phyloP scores from a whole-genome alignment of 2,888 invertebrate genomes.

The Polymixis lichenea region DNA sequence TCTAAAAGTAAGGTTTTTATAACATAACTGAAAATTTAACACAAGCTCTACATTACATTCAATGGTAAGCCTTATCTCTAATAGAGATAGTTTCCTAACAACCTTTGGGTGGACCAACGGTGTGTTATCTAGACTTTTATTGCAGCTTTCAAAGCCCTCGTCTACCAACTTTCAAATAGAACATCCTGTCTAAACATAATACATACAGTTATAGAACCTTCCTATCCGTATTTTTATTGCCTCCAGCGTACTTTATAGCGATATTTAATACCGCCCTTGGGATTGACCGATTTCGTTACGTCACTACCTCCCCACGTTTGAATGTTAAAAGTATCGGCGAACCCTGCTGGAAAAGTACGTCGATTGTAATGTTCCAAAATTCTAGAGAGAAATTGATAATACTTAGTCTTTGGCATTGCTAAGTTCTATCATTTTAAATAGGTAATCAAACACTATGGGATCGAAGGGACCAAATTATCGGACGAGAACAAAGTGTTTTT shows the following conservation, averaged over 20 bases:
- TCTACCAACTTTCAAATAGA: slow-evolving; percentile 15
- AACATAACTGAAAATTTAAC: background rate
- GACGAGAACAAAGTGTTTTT: slow-evolving; percentile 34
- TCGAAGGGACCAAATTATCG: background rate
- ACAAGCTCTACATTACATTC: background rate
- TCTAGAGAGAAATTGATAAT: background rate
- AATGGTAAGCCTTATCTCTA: background rate
- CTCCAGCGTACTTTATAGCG: slow-evolving; percentile 55
- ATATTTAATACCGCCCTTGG: slow-evolving; percentile 62
- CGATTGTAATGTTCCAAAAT: background rate
- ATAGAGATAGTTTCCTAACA: slow-evolving; percentile 5
- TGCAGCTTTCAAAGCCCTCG: background rate
- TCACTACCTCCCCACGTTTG: slow-evolving; percentile 46
- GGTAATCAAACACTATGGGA: background rate
- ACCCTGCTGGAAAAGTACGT: slow-evolving; percentile 9
- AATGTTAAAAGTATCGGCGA: slow-evolving; percentile 51
- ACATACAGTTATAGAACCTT: slow-evolving; percentile 49
- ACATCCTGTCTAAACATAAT: slow-evolving; percentile 25
- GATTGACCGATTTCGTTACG: slow-evolving; percentile 62
- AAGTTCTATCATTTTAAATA: background rate
- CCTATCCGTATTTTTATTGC: slow-evolving; percentile 56
- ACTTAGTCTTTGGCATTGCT: background rate
- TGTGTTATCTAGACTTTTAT: slow-evolving; percentile 3
- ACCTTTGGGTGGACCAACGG: background rate
- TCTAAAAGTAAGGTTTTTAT: background rate